phyloP scores from a whole-genome alignment of 1,140 invertebrate species.

The Drosophila melanogaster region DNA sequence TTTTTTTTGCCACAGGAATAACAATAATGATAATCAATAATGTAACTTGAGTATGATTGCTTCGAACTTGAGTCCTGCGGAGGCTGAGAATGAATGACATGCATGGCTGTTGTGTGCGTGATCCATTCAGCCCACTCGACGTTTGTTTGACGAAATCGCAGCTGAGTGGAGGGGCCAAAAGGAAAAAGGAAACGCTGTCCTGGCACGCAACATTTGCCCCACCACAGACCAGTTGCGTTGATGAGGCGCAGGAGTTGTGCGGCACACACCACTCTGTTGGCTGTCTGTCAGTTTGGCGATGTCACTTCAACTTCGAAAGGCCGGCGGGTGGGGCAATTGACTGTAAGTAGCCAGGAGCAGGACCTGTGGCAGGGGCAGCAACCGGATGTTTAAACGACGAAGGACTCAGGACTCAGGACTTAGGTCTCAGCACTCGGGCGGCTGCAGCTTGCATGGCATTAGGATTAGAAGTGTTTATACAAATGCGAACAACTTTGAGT shows the following conservation, averaged over 20 bases:
- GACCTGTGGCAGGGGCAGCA: neutral
- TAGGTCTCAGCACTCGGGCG: slow-evolving; percentile 8
- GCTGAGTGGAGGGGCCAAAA: slow-evolving; percentile 45
- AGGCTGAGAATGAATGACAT: slow-evolving; percentile 54
- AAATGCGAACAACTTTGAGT: slow-evolving; percentile 79
- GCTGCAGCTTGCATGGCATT: slow-evolving; percentile 71
- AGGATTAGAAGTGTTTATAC: slow-evolving; percentile 81
- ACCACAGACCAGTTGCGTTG: slow-evolving; percentile 52
- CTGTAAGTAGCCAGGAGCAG: slow-evolving; percentile 67
- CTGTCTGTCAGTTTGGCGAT: slow-evolving; percentile 56
- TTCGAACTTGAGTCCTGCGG: slow-evolving; percentile 7
- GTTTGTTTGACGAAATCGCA: slow-evolving; percentile 75
- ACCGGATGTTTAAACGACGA: slow-evolving; percentile 25
- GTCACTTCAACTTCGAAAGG: slow-evolving; percentile 51
- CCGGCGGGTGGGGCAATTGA: slow-evolving; percentile 55
- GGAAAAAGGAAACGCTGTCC: slow-evolving; percentile 45
- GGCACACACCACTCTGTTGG: slow-evolving; percentile 1
- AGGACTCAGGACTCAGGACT: slow-evolving; percentile 14
- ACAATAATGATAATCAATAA: too few relatives aligned
- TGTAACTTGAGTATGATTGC: neutral
- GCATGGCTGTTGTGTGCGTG: slow-evolving; percentile 54
- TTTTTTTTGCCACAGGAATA: too few relatives aligned
- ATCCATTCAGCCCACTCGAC: slow-evolving; percentile 61
- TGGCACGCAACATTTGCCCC: slow-evolving; percentile 39
- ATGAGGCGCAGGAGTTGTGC: slow-evolving; percentile 19